Evolutionary conservation across 2,888 invertebrate genomes (phyloP).

Genomic region (Scelioninae gen. 1): DNA sequence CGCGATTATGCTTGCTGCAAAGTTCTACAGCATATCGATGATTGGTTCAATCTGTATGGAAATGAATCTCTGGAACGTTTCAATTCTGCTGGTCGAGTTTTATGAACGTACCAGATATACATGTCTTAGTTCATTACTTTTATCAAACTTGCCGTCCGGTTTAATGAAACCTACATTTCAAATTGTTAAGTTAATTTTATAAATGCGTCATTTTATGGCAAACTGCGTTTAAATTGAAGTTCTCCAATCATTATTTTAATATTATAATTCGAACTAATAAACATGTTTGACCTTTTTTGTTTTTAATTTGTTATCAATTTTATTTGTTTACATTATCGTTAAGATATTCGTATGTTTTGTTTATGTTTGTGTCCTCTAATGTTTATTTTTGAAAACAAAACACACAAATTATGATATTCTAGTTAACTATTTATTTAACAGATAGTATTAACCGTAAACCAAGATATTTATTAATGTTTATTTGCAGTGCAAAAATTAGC

Average conservation of each 20-base stretch:
- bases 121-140: slow-evolving; percentile 29
- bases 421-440: background rate
- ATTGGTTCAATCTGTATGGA: slow-evolving; percentile 50
- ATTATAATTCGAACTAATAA: too few species aligned
- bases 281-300: background rate
- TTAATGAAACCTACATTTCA: background rate
- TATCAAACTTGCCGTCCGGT: slow-evolving; percentile 7
- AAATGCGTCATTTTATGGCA: too few species aligned
- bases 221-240: too few species aligned
- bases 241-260: background rate
- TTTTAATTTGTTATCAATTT: background rate
- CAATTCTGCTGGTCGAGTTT: slow-evolving; percentile 40
- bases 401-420: background rate
- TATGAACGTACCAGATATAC: slow-evolving; percentile 7
- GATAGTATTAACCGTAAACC: slow-evolving; percentile 1
- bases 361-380: background rate
- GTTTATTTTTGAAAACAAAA: too few species aligned
- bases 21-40: slow-evolving; percentile 43
- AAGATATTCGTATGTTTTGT: background rate
- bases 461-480: slow-evolving; percentile 14
- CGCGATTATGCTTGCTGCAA: slow-evolving; percentile 39
- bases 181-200: background rate
- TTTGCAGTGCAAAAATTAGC: background rate
- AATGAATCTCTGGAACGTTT: slow-evolving; percentile 59
- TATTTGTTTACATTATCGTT: background rate